These are phyloP conservation scores for Pseudomyrmex dendroicus DNA, from an alignment of 1,140 invertebrate species.

Conservation along the genomic window DNA sequence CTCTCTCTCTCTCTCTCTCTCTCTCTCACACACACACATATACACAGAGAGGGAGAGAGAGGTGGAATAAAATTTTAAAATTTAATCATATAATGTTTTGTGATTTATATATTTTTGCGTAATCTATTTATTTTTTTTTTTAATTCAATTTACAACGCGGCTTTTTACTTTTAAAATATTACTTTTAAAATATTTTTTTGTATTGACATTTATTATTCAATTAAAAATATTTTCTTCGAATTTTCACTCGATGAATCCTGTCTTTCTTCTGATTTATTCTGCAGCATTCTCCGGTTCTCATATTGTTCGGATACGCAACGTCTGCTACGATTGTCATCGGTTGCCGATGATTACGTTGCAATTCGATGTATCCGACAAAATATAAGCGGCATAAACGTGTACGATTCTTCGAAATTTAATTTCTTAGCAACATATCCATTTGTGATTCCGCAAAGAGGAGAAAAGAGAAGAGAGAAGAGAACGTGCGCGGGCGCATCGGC, in stretches of 20 bases:
- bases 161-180: too few species aligned
- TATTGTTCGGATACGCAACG: background rate
- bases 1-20: too few species aligned
- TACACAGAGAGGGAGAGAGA: too few species aligned
- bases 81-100: background rate
- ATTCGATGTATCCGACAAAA: background rate
- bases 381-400: background rate
- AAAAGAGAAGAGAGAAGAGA: background rate
- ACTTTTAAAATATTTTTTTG: too few species aligned
- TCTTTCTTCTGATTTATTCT: background rate
- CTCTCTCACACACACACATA: too few species aligned
- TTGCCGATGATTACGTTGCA: background rate
- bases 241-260: background rate
- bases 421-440: slow-evolving; percentile 33
- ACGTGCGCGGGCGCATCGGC: slow-evolving; percentile 13
- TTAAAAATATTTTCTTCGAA: background rate
- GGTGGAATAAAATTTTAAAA: background rate
- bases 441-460: slow-evolving; percentile 21
- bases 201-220: background rate
- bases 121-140: background rate
- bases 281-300: background rate
- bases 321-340: background rate
- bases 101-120: background rate
- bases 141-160: too few species aligned
- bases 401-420: slow-evolving; percentile 21